Percentiles rank a stretch among this genome's conserved stretches.
Evolutionary conservation across 1,140 invertebrate genomes (phyloP).

Genomic region (Zaprionus inermis): DNA sequence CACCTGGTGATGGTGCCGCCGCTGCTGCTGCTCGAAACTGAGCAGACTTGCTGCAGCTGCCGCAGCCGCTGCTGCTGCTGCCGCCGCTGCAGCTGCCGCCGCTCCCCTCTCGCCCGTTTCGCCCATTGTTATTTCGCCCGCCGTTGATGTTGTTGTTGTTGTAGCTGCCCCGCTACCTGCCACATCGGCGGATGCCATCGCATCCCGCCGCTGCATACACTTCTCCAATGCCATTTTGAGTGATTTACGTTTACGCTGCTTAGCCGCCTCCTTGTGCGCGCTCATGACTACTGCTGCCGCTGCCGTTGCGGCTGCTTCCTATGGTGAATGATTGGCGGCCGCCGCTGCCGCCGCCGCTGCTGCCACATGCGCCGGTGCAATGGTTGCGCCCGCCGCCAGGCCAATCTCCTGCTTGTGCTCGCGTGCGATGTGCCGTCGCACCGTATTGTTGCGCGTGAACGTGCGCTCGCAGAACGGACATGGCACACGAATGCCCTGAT

Average conservation of each 20-base stretch:
- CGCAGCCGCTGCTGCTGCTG: constrained; percentile 14
- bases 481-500: constrained; percentile 94
- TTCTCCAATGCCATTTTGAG: constrained; percentile 83
- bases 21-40: constrained; percentile 60
- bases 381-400: constrained; percentile 86
- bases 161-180: constrained; percentile 16
- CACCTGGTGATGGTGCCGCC: constrained; percentile 20
- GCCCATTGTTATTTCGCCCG: not conserved
- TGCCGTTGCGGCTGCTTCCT: constrained; percentile 84
- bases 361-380: constrained; percentile 76
- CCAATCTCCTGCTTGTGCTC: constrained; percentile 92
- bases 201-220: constrained; percentile 80
- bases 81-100: constrained; percentile 26
- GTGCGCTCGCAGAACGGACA: constrained; percentile 94
- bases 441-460: constrained; percentile 96
- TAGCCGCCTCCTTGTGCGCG: constrained; percentile 78
- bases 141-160: constrained; percentile 1
- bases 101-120: constrained; percentile 9
- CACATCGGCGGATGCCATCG: constrained; percentile 55
- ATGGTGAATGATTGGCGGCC: constrained; percentile 86
- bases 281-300: constrained; percentile 84
- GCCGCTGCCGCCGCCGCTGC: constrained; percentile 82
- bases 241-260: constrained; percentile 84
- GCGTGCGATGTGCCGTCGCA: constrained; percentile 93
- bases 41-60: constrained; percentile 29